Evolutionary conservation across 2,888 invertebrate genomes (phyloP).

Genomic region (Drepanosiphum platanoidis): DNA sequence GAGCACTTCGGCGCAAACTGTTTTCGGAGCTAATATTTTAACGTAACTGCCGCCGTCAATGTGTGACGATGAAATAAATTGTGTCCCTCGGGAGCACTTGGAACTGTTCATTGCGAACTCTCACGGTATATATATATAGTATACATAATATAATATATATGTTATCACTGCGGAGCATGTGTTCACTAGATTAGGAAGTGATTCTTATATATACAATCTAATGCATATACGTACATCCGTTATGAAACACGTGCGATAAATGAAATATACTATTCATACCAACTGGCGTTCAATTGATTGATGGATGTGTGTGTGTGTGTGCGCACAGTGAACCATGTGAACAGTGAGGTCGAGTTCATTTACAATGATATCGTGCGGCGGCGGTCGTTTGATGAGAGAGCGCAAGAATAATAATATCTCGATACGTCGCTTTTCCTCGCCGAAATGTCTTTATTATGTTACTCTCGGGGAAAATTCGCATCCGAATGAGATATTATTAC

Average conservation of each 20-base stretch:
- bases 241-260: neutral
- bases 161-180: slow-evolving; percentile 26
- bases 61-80: slow-evolving; percentile 55
- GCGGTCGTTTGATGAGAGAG: too few species aligned
- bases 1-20: slow-evolving; percentile 18
- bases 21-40: slow-evolving; percentile 44
- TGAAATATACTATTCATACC: neutral
- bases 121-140: slow-evolving; percentile 25
- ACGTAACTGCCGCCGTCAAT: slow-evolving; percentile 37
- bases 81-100: slow-evolving; percentile 46
- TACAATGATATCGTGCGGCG: too few species aligned
- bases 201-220: too few species aligned
- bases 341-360: too few species aligned
- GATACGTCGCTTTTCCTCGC: too few species aligned
- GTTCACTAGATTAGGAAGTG: slow-evolving; percentile 36
- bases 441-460: too few species aligned
- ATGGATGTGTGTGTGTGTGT: too few species aligned
- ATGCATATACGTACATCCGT: slow-evolving; percentile 6
- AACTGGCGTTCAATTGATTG: neutral
- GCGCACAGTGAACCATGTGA: too few species aligned
- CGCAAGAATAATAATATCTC: too few species aligned
- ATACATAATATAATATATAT: neutral
- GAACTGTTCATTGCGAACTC: slow-evolving; percentile 39
- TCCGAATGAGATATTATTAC: too few species aligned
- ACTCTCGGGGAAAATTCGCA: too few species aligned